Evolutionary conservation across 2,113 vertebrate genomes (phyloP).

Genomic region (Ptilorrhoa leucosticta): DNA sequence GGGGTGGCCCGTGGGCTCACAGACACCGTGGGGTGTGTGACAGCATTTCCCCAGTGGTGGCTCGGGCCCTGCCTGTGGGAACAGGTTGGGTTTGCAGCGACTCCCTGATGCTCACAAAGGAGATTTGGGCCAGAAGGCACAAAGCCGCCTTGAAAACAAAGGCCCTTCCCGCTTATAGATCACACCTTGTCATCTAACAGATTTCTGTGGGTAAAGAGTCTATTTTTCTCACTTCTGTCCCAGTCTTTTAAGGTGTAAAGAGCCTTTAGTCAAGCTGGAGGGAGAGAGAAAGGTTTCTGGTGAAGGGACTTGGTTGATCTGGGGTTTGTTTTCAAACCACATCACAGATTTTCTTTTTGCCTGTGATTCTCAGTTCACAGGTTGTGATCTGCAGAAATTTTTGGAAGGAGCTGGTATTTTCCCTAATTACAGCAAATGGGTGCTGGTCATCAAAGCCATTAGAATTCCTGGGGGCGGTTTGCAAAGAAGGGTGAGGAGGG

Average conservation of each 20-base stretch:
- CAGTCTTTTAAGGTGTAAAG: not conserved
- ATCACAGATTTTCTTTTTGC: not conserved
- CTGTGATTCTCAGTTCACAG: not conserved
- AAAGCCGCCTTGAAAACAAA: not conserved
- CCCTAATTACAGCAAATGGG: not conserved
- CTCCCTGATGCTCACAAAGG: not conserved
- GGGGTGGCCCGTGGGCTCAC: fast-evolving
- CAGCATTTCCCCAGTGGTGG: not conserved
- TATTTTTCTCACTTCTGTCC: not conserved
- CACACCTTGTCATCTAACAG: not conserved
- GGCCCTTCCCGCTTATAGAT: not conserved
- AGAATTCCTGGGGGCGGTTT: not conserved
- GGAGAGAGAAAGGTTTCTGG: not conserved
- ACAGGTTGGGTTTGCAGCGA: fast-evolving
- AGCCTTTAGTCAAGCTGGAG: not conserved
- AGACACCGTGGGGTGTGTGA: fast-evolving
- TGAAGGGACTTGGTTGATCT: not conserved
- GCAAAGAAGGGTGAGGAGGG: not conserved
- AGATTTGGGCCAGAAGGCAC: not conserved
- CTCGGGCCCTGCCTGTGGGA: not conserved
- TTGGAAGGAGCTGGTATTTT: not conserved
- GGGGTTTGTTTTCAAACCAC: not conserved
- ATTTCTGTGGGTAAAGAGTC: not conserved
- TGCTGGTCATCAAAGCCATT: not conserved
- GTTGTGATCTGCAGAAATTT: not conserved